Conservation (phyloP, 1,140 invertebrate species). For the Papilio dardanus region DNA sequence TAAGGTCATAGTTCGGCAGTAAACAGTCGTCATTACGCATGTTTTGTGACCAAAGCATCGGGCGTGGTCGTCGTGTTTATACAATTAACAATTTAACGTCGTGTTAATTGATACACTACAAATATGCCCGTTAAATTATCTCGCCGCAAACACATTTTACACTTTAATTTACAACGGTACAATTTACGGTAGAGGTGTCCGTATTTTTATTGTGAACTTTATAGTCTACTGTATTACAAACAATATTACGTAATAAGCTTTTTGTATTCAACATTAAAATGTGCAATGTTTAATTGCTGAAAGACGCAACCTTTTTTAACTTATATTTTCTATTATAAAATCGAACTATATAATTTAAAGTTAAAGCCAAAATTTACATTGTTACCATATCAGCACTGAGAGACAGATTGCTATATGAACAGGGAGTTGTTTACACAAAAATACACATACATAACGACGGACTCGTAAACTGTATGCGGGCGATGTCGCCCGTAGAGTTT, state of each 20-base stretch:
- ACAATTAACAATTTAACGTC: slow-evolving; percentile 11
- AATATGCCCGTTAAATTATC: slow-evolving; percentile 26
- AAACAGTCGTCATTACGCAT: not conserved
- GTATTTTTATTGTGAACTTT: slow-evolving; percentile 7
- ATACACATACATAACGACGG: not conserved
- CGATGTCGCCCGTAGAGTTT: slow-evolving; percentile 13
- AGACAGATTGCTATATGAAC: not conserved
- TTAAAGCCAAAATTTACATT: not conserved
- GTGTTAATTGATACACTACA: slow-evolving; percentile 34
- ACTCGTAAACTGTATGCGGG: not conserved
- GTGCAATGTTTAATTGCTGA: no score
- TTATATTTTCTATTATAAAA: no score
- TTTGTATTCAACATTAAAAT: not conserved
- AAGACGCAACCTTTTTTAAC: no score
- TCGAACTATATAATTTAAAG: no score
- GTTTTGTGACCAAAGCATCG: slow-evolving; percentile 11
- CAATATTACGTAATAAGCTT: not conserved
- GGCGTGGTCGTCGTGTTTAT: slow-evolving; percentile 3
- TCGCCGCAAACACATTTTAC: slow-evolving; percentile 28
- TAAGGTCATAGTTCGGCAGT: not conserved
- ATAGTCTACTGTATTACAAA: not conserved
- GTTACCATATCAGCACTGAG: not conserved
- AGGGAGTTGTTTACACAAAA: not conserved
- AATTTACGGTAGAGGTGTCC: not conserved
- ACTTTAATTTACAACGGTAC: slow-evolving; percentile 24